phyloP scores from a whole-genome alignment of 2,888 invertebrate species.

The Ornithoptera priamus region DNA sequence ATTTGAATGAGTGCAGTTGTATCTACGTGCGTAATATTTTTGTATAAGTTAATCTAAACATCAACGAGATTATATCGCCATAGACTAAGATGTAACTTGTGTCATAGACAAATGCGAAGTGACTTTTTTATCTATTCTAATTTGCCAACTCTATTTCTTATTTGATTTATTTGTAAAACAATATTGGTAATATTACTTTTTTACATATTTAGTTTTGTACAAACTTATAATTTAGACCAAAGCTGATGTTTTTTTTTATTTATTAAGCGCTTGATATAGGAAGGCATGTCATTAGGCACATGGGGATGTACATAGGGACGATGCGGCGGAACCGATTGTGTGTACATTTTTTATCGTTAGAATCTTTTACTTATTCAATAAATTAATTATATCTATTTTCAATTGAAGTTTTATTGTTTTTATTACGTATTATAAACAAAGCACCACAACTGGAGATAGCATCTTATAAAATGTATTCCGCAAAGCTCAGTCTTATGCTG shows the following conservation, averaged over 20 bases:
- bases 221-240: constrained; percentile 57
- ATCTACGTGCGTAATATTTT: neutral
- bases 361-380: constrained; percentile 64
- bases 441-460: too few relatives aligned
- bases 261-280: constrained; percentile 40
- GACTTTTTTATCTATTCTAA: neutral
- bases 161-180: constrained; percentile 12
- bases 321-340: constrained; percentile 51
- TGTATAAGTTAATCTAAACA: neutral
- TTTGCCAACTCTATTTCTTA: constrained; percentile 7
- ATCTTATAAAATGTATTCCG: too few relatives aligned
- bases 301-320: constrained; percentile 41
- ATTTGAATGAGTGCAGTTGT: neutral
- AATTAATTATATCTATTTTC: constrained; percentile 76
- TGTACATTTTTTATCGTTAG: constrained; percentile 59
- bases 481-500: too few relatives aligned
- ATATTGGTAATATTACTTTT: constrained; percentile 42
- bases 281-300: constrained; percentile 33
- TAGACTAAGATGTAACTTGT: constrained; percentile 15
- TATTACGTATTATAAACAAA: too few relatives aligned
- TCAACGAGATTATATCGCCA: constrained; percentile 18
- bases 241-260: constrained; percentile 59
- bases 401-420: constrained; percentile 47
- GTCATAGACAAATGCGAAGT: constrained; percentile 1
- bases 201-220: constrained; percentile 47